phyloP scores from a whole-genome alignment of 2,113 vertebrate species.

The Melanerpes aurifrons region DNA sequence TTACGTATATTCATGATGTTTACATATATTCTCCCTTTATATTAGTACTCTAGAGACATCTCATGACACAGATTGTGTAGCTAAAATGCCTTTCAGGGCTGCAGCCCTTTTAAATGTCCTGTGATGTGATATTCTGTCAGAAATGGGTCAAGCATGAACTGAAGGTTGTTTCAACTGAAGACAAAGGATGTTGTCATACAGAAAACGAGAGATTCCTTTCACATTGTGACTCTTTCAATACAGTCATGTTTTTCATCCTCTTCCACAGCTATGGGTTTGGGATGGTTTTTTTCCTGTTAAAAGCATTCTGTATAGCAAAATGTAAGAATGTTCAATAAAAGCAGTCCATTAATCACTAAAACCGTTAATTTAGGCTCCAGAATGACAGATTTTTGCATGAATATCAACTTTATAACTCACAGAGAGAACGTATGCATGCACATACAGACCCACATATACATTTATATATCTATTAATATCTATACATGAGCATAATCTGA shows the following conservation, averaged over 20 bases:
- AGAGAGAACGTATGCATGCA: background rate
- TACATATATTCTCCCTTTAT: background rate
- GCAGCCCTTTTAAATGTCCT: slow-evolving; percentile 9
- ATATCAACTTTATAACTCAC: background rate
- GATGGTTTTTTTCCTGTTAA: background rate
- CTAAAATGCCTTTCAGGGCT: slow-evolving; percentile 46
- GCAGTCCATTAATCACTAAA: background rate
- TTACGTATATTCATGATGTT: background rate
- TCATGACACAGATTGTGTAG: background rate
- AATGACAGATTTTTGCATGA: background rate
- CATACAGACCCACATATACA: background rate
- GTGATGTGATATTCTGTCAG: slow-evolving; percentile 53
- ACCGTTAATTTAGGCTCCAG: background rate
- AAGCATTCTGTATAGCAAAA: background rate
- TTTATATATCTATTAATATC: background rate
- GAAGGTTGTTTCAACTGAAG: slow-evolving; percentile 29
- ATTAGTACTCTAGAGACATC: background rate
- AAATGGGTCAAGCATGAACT: slow-evolving; percentile 70
- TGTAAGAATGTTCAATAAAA: background rate
- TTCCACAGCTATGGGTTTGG: background rate
- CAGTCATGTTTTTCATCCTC: background rate
- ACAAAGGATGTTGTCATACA: slow-evolving; percentile 30
- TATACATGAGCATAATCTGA: background rate
- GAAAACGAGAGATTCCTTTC: slow-evolving; percentile 51
- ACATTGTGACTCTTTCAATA: background rate